Conservation (phyloP, 2,888 invertebrate genomes). For the Amiota minor region DNA sequence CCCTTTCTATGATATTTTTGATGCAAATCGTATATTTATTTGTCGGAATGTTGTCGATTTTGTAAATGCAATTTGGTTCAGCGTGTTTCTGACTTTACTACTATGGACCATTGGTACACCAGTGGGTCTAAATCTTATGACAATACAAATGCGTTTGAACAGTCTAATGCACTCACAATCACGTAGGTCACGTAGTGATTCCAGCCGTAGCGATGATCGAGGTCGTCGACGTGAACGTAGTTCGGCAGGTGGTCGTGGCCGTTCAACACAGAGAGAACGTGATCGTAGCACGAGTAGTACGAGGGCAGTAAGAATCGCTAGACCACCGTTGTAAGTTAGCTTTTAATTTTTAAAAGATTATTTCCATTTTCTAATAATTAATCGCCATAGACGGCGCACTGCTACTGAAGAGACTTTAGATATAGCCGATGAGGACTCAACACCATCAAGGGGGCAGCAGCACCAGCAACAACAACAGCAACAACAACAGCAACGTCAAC, state of each 20-base stretch:
- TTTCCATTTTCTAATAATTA: background rate
- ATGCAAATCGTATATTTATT: slow-evolving; percentile 77
- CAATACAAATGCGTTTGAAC: slow-evolving; percentile 66
- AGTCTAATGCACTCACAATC: slow-evolving; percentile 54
- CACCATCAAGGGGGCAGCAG: slow-evolving; percentile 47
- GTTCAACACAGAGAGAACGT: slow-evolving; percentile 46
- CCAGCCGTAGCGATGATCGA: slow-evolving; percentile 40
- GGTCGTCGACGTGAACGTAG: slow-evolving; percentile 47
- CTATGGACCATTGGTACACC: slow-evolving; percentile 79
- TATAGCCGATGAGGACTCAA: slow-evolving; percentile 58
- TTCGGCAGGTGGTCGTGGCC: slow-evolving; percentile 44
- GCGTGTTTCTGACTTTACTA: slow-evolving; percentile 76
- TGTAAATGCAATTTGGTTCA: slow-evolving; percentile 81
- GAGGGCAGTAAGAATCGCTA: slow-evolving; percentile 43
- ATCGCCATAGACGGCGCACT: slow-evolving; percentile 56
- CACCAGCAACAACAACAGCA: slow-evolving; percentile 45
- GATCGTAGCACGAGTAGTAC: slow-evolving; percentile 63
- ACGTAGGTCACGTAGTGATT: slow-evolving; percentile 40
- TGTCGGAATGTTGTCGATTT: slow-evolving; percentile 72
- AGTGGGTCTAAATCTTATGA: slow-evolving; percentile 77
- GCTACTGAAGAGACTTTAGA: slow-evolving; percentile 69
- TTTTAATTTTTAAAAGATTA: background rate
- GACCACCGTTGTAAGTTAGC: slow-evolving; percentile 57
- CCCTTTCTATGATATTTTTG: slow-evolving; percentile 82
- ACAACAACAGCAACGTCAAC: slow-evolving; percentile 45